Evolutionary conservation across 2,888 invertebrate genomes (phyloP), one percentile per base, ranked within the genome.

Genomic region (Cheilosia pagana): DNA sequence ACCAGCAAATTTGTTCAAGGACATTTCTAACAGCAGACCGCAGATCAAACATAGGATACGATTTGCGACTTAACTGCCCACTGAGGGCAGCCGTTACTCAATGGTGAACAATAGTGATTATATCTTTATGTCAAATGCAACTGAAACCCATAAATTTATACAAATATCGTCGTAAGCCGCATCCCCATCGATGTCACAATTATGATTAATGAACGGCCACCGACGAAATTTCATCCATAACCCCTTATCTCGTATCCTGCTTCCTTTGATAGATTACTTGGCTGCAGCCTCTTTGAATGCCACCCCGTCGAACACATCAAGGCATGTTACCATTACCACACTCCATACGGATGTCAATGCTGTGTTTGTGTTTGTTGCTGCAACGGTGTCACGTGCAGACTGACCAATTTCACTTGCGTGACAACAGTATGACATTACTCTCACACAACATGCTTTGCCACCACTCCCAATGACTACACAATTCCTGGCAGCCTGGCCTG

Each of bases 171-270:
- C 23, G 14, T 50, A n/a, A 3, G 19, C 23, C 12, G 45, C 67
- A 67, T 72, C 72, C 71, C 41, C 41, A 41, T 67, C 31, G 31
- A 62, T 77, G 72, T 78, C 72, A 77, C 41, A 43, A 68, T 63
- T 70, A 55, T 83, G 74, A 83, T 83, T 83, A 83, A 83, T 83
- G 79, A 75, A 65, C 57, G 74, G 63, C 35, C 53, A 28, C 81
- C 63, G 68, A 67, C 60, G 60, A 52, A 25, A 21, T 39, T 35
- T 21, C 16, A 14, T 16, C 2, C 12, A 14, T n/a, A 41, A 55
- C 14, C 25, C 16, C n/a, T 45, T 19, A 16, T n/a, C 43, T 6
- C 25, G 7, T 45, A 35, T 25, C 19, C 25, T 7, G 25, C 8
- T 1, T 19, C 39, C 41, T 12, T 25, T 12, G 45, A 31, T 53